Conservation (phyloP, 2,113 vertebrate species). For the Noctilio leporinus region DNA sequence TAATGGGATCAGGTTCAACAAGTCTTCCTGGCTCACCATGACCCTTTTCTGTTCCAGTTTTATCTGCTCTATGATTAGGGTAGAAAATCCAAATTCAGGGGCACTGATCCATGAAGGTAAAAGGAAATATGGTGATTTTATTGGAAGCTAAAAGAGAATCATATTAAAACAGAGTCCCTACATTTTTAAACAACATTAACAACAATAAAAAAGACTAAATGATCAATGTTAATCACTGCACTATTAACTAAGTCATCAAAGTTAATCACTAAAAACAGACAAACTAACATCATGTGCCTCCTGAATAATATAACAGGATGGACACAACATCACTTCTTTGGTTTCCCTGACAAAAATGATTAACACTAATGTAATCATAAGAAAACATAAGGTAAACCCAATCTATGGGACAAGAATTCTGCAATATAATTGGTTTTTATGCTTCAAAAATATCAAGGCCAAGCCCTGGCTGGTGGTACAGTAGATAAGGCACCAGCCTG, state of each 20-base stretch:
- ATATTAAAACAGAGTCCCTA: neutral
- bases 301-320: neutral
- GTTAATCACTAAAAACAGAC: neutral
- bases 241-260: neutral
- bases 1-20: neutral
- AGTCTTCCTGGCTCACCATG: neutral
- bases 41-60: neutral
- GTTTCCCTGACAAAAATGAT: neutral
- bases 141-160: neutral
- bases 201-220: neutral
- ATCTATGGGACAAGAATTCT: neutral
- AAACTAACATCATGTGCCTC: neutral
- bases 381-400: neutral
- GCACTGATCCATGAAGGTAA: neutral
- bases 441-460: neutral
- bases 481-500: too few species aligned
- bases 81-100: neutral
- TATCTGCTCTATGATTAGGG: neutral
- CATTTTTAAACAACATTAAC: neutral
- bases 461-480: too few species aligned
- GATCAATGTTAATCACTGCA: neutral
- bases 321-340: neutral
- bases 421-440: neutral
- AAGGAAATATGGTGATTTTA: neutral
- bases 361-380: neutral